Conservation (phyloP, 2,888 invertebrate species). For the Andrena dorsata region DNA sequence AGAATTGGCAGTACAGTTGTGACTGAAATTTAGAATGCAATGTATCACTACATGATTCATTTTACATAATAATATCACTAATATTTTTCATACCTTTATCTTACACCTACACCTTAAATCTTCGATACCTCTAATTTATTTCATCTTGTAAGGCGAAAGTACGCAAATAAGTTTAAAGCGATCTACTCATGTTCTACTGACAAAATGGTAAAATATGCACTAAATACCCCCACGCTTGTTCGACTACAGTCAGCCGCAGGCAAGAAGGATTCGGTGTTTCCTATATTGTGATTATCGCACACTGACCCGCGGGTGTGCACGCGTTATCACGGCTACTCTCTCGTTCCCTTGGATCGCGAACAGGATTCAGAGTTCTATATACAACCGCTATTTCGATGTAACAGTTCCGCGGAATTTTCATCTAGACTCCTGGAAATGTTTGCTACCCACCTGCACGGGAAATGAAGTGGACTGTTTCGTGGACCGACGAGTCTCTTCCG, state of each 20-base stretch:
- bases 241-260: background rate
- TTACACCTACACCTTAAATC: no score
- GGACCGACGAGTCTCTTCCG: constrained; percentile 28
- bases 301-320: background rate
- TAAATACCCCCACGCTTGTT: background rate
- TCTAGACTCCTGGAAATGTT: constrained; percentile 36
- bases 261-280: background rate
- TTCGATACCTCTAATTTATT: no score
- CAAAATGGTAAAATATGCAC: background rate
- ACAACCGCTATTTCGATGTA: constrained; percentile 47
- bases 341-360: constrained; percentile 26
- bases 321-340: constrained; percentile 15
- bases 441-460: constrained; percentile 22
- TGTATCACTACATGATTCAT: no score
- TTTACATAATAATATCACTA: no score
- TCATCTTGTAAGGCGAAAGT: no score
- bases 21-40: no score
- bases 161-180: no score
- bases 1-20: no score
- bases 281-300: background rate
- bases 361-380: constrained; percentile 25
- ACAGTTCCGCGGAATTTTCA: constrained; percentile 39
- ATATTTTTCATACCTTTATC: no score
- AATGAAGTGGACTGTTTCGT: constrained; percentile 38
- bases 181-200: background rate